These are phyloP conservation scores for Brenthis ino DNA, from an alignment of 2,888 invertebrate genomes.

Conservation along the genomic window DNA sequence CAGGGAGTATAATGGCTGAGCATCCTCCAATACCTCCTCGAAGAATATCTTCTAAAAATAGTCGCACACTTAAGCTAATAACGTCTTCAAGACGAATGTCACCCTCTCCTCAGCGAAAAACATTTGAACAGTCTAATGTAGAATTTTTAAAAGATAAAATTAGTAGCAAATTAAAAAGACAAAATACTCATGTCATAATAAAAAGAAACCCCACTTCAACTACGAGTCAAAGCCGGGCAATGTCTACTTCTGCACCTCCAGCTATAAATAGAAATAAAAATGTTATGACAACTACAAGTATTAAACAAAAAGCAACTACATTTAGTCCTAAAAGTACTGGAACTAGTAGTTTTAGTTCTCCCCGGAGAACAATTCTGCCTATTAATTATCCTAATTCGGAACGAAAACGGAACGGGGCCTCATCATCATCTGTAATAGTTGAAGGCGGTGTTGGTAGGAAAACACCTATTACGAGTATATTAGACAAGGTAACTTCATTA, in stretches of 20 bases:
- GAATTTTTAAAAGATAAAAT: conserved; percentile 84
- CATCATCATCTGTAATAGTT: conserved; percentile 61
- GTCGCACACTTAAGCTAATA: conserved; percentile 85
- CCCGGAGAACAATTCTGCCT: conserved; percentile 70
- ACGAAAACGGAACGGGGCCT: conserved; percentile 54
- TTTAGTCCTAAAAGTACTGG: conserved; percentile 53
- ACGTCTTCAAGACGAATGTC: conserved; percentile 77
- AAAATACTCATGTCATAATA: conserved; percentile 71
- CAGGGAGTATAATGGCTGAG: conserved; percentile 52
- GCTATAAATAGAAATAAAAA: conserved; percentile 65
- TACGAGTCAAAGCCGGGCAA: conserved; percentile 51
- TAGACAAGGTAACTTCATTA: conserved; percentile 78
- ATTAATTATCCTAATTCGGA: conserved; percentile 66
- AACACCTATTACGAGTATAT: conserved; percentile 76
- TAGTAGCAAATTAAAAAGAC: conserved; percentile 80
- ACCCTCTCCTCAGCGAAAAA: conserved; percentile 57
- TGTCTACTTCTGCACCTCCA: conserved; percentile 72
- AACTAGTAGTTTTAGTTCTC: conserved; percentile 75
- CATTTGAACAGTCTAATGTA: conserved; percentile 77
- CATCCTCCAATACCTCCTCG: conserved; percentile 88
- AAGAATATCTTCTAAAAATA: conserved; percentile 88
- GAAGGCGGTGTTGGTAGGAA: conserved; percentile 76
- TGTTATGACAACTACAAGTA: conserved; percentile 44
- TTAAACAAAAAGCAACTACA: conserved; percentile 46
- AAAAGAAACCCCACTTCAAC: conserved; percentile 46